Evolutionary conservation across 2,888 invertebrate genomes (phyloP).

Genomic region (Thyatira batis): DNA sequence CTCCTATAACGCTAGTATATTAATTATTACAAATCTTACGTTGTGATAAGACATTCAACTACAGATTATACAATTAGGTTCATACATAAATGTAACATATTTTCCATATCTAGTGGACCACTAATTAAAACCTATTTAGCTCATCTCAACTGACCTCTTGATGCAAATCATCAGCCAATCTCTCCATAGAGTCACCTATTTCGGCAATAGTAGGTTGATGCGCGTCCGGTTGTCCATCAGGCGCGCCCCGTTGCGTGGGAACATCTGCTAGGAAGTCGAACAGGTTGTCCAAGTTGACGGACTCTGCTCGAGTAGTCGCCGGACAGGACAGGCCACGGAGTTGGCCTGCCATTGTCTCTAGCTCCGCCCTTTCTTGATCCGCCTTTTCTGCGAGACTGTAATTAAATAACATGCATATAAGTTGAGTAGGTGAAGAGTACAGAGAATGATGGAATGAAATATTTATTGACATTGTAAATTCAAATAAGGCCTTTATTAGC

Average conservation of each 20-base stretch:
- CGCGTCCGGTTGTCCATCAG: conserved; percentile 76
- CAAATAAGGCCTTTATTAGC: too few species aligned
- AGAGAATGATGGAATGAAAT: too few species aligned
- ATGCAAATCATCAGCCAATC: conserved; percentile 90
- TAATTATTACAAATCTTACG: too few species aligned
- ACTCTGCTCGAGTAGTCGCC: conserved; percentile 82
- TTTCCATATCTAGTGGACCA: too few species aligned
- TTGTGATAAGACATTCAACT: too few species aligned
- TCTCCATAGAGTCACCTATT: conserved; percentile 92
- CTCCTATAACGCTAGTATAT: too few species aligned
- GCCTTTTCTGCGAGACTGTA: conserved; percentile 85
- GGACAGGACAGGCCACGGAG: conserved; percentile 64
- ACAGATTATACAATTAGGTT: too few species aligned
- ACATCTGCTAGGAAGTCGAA: conserved; percentile 95
- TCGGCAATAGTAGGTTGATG: conserved; percentile 88
- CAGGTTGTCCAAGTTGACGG: conserved; percentile 93
- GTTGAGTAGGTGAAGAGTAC: too few species aligned
- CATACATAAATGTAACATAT: too few species aligned
- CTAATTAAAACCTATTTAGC: neutral
- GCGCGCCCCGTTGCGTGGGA: conserved; percentile 71
- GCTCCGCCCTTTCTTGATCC: conserved; percentile 81
- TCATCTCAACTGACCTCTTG: conserved; percentile 82
- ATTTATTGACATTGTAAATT: too few species aligned
- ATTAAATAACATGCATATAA: neutral
- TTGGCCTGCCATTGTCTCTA: conserved; percentile 75